Evolutionary conservation across 1,140 invertebrate genomes (phyloP), one percentile per base, ranked within the genome.

Genomic region (Aphaenogaster floridana): DNA sequence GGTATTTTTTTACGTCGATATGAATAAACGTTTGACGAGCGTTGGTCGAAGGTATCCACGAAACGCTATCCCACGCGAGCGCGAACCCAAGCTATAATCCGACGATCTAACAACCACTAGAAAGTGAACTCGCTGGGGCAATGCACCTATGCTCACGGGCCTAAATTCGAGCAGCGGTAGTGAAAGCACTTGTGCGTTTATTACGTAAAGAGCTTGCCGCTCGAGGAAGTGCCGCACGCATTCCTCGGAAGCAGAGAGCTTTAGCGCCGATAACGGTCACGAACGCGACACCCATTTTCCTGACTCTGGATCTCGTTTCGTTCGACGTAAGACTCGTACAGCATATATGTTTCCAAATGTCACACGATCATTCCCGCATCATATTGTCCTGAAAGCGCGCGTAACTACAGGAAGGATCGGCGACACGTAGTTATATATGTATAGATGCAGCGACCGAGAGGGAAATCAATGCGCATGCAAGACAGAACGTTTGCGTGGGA

Each of bases 141-240:
- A 88, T 81, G 90, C 90, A 86, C 79, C 76, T 85, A 87, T 69
- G 68, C 79, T 21, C 79, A 21, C 78, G 76, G 11, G 52, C 77
- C 57, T 87, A 72, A 85, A 80, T 71, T 87, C 59, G 68, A 91
- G 84, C 77, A 86, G 34, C 71, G 77, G 15, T 36, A 48, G 90
- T 90, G 90, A 91, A 91, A 91, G 90, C 89, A 90, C 21, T 78
- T 63, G 39, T 87, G 50, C 64, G 81, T 61, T 54, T 74, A 78
- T 91, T 90, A 64, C 79, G 34, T 89, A 89, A 78, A 74, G 48
- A 48, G 57, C 77, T 63, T 85, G 72, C 57, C 61, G 50, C 71
- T 64, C 36, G 34, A 87, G 74, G 63, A 88, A 88, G 42, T 77
- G 50, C 21, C 54, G 45, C 61, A 34, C 8, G 17, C 34, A 50